Evolutionary conservation across 2,888 invertebrate genomes (phyloP).

Genomic region (Papilio protenor): DNA sequence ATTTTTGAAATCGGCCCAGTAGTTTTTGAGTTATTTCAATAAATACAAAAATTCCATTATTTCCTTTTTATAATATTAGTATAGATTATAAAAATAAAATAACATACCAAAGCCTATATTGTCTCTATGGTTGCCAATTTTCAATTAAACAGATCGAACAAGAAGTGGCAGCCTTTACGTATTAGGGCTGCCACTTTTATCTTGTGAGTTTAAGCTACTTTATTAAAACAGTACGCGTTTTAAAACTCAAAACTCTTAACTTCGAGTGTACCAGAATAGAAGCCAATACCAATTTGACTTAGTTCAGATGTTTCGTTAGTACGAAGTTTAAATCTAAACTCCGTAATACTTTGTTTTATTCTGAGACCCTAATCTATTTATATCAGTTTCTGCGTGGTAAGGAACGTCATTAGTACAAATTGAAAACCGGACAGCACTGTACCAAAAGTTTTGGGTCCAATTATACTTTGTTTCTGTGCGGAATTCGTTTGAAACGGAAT

Average conservation of each 20-base stretch:
- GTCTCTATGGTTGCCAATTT: too few species aligned
- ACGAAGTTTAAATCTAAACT: neutral
- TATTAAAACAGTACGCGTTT: neutral
- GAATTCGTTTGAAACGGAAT: neutral
- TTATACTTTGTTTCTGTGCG: constrained; percentile 13
- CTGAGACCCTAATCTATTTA: neutral
- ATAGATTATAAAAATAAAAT: too few species aligned
- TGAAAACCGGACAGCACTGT: neutral
- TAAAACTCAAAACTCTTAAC: neutral
- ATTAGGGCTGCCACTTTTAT: neutral
- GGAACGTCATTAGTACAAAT: neutral
- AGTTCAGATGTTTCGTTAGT: neutral
- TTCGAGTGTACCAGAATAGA: neutral
- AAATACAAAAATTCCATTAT: too few species aligned
- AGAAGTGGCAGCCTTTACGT: neutral
- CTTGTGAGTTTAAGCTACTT: neutral
- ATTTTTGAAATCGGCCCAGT: too few species aligned
- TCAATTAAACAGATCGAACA: neutral
- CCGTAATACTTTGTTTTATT: neutral
- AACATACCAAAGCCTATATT: too few species aligned
- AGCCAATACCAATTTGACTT: neutral
- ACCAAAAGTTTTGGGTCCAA: constrained; percentile 13
- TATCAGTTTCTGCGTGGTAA: neutral
- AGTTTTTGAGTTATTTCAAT: too few species aligned
- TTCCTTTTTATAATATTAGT: too few species aligned